These are phyloP conservation scores for Drymonia ruficornis DNA, from an alignment of 2,888 invertebrate species.

Conservation along the genomic window DNA sequence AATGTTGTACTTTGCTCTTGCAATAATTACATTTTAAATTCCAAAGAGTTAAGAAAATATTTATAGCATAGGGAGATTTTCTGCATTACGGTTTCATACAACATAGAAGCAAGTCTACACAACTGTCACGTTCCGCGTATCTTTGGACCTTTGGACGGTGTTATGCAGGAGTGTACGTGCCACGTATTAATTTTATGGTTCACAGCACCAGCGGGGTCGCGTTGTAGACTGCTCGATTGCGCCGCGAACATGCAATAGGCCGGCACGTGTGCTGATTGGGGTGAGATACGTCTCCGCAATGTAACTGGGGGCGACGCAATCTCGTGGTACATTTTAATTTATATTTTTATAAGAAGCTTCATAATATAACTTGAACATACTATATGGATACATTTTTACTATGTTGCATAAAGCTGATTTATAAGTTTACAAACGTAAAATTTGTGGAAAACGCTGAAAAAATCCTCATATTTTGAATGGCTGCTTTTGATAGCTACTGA, in stretches of 20 bases:
- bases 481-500: too few relatives aligned
- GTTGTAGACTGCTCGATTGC: conserved; percentile 29
- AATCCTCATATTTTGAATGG: too few relatives aligned
- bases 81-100: too few relatives aligned
- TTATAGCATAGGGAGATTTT: too few relatives aligned
- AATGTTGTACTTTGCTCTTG: too few relatives aligned
- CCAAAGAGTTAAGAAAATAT: too few relatives aligned
- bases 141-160: neutral
- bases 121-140: neutral
- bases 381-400: too few relatives aligned
- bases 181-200: conserved; percentile 35
- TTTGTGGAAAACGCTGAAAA: too few relatives aligned
- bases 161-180: conserved; percentile 13
- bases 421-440: too few relatives aligned
- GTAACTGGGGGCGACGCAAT: conserved; percentile 17
- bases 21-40: conserved; percentile 10
- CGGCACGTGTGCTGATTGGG: conserved; percentile 53
- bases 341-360: neutral
- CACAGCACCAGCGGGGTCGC: conserved; percentile 22
- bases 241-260: conserved; percentile 44
- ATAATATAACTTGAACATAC: too few relatives aligned
- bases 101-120: conserved; percentile 3
- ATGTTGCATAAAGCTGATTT: too few relatives aligned
- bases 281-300: conserved; percentile 37
- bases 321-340: neutral